Conservation (phyloP, 2,888 invertebrate genomes). For the Cremastinae sp. region DNA sequence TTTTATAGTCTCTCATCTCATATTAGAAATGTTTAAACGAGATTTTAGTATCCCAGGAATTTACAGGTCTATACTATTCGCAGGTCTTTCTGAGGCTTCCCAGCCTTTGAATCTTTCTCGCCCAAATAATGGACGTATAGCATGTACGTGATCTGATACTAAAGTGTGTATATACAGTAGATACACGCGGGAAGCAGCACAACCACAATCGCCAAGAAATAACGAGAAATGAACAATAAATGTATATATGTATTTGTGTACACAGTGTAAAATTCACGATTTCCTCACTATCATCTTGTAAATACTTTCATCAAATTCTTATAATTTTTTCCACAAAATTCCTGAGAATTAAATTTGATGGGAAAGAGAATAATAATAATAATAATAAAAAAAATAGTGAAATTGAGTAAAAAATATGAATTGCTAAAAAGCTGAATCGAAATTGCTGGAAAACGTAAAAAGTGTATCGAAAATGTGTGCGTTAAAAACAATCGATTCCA, state of each 20-base stretch:
- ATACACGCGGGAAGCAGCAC: conserved; percentile 22
- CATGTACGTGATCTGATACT: conserved; percentile 39
- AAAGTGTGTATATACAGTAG: conserved; percentile 12
- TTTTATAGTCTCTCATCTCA: too few species aligned
- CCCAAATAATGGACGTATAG: conserved; percentile 21
- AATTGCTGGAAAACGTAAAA: too few species aligned
- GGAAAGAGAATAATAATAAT: conserved; percentile 6
- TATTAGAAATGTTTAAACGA: not conserved
- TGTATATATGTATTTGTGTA: conserved; percentile 9
- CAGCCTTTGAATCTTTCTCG: conserved; percentile 16
- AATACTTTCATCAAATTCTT: not conserved
- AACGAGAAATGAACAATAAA: not conserved
- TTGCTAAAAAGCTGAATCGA: too few species aligned
- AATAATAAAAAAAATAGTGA: not conserved
- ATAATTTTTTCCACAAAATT: not conserved
- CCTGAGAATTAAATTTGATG: not conserved
- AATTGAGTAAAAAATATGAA: too few species aligned
- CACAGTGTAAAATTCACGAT: not conserved
- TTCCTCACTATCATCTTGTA: not conserved
- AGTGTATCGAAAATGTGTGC: not conserved
- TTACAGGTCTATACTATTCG: conserved; percentile 19
- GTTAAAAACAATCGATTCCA: too few species aligned
- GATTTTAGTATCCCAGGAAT: conserved; percentile 13
- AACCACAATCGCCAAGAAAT: not conserved
- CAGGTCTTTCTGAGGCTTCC: conserved; percentile 21